Percentiles rank a stretch among this genome's conserved stretches.
Evolutionary conservation across 2,113 vertebrate genomes (phyloP).

Genomic region (Phrynosoma platyrhinos): DNA sequence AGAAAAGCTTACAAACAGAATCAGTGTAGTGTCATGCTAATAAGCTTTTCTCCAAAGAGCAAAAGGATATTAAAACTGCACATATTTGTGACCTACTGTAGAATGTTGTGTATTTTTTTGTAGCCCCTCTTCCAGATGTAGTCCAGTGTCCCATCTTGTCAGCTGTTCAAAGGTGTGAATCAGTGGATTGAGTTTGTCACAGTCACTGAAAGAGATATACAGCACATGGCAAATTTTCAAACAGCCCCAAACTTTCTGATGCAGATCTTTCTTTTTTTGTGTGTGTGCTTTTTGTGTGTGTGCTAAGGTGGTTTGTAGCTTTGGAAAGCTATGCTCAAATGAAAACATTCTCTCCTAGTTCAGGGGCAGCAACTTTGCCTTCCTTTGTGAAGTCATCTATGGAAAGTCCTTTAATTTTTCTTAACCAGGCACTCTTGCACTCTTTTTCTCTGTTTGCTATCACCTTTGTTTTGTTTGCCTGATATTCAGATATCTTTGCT

Average conservation of each 20-base stretch:
- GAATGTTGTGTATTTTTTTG: too few species aligned
- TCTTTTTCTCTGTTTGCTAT: slow-evolving; percentile 42
- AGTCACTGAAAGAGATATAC: not conserved
- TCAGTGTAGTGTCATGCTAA: not conserved
- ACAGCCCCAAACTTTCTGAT: not conserved
- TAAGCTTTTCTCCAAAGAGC: slow-evolving; percentile 3
- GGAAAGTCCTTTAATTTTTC: slow-evolving; percentile 74
- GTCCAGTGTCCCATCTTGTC: not conserved
- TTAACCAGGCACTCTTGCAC: slow-evolving; percentile 68
- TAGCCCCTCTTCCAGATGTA: not conserved
- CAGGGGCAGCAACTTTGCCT: slow-evolving; percentile 72
- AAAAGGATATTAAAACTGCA: not conserved
- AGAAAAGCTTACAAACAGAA: slow-evolving; percentile 16
- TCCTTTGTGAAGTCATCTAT: slow-evolving; percentile 66
- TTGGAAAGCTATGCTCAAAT: slow-evolving; percentile 67
- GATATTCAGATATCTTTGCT: slow-evolving; percentile 44
- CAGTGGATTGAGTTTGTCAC: not conserved
- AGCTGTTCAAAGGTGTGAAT: not conserved
- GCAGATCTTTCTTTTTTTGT: not conserved
- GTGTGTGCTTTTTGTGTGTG: slow-evolving; percentile 40
- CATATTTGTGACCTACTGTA: not conserved
- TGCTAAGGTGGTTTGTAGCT: slow-evolving; percentile 2
- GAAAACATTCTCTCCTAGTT: slow-evolving; percentile 73
- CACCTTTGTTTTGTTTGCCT: slow-evolving; percentile 39
- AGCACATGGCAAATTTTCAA: not conserved